phyloP scores from a whole-genome alignment of 2,888 invertebrate genomes.

The Aphodius sticticus region DNA sequence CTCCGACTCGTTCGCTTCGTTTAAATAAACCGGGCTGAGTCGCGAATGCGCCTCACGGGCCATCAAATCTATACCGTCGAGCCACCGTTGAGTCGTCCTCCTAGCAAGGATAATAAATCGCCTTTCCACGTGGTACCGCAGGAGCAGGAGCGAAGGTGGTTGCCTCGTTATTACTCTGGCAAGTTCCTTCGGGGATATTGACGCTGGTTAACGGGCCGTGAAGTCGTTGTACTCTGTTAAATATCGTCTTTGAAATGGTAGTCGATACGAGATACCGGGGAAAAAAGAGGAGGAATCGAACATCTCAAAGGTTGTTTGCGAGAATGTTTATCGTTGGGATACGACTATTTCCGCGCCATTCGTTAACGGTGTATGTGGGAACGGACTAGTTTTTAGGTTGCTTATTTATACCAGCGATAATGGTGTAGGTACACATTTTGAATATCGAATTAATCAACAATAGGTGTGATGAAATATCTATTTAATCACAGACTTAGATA shows the following conservation, averaged over 20 bases:
- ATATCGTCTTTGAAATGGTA: conserved; percentile 25
- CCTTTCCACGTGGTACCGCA: conserved; percentile 16
- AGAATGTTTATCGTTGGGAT: background rate
- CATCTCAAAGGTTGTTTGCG: background rate
- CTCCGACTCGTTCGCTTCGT: conserved; percentile 30
- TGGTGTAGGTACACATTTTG: no score
- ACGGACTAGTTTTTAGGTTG: background rate
- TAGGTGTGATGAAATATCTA: no score
- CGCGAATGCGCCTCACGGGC: background rate
- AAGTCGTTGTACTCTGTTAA: conserved; percentile 42
- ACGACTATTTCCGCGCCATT: background rate
- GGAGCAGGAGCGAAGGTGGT: conserved; percentile 41
- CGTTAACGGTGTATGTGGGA: background rate
- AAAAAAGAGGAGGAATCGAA: conserved; percentile 16
- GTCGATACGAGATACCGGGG: conserved; percentile 8
- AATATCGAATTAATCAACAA: no score
- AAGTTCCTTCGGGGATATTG: conserved; percentile 38
- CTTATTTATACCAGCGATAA: no score
- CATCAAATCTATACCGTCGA: background rate
- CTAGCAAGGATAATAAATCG: conserved; percentile 25
- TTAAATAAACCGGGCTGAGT: conserved; percentile 34
- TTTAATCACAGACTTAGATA: no score
- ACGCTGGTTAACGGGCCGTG: conserved; percentile 43
- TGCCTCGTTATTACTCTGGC: conserved; percentile 41
- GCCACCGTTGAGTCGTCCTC: conserved; percentile 24